These are phyloP conservation scores for Gnathonemus echidnorhynchus DNA, from an alignment of 2,113 vertebrate species.

Conservation along the genomic window DNA sequence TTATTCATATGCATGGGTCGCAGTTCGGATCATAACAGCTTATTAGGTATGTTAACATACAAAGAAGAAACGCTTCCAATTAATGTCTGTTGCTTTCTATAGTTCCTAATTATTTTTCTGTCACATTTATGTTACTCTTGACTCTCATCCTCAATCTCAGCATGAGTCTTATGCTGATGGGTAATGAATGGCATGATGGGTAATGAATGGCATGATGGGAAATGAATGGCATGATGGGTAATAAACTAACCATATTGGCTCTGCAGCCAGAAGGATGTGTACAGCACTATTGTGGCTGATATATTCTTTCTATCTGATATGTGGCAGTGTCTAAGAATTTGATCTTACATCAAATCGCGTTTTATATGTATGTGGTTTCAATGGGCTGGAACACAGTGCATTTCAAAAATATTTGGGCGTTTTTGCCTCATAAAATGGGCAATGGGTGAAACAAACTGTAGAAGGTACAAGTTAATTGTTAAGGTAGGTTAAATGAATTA, in stretches of 20 bases:
- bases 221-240: neutral
- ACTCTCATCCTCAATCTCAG: neutral
- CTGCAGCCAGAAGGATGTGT: neutral
- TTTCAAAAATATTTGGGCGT: neutral
- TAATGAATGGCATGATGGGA: neutral
- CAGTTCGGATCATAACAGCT: neutral
- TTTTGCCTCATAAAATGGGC: neutral
- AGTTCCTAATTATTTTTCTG: neutral
- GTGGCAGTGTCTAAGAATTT: neutral
- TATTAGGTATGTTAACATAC: neutral
- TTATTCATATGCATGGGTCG: neutral
- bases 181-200: neutral
- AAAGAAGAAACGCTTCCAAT: neutral
- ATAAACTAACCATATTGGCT: neutral
- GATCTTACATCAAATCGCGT: neutral
- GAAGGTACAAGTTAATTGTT: neutral
- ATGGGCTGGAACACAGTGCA: neutral
- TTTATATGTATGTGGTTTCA: neutral
- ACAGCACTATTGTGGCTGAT: neutral
- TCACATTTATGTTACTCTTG: neutral
- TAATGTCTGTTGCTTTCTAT: neutral
- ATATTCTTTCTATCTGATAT: neutral
- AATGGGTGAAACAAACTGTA: neutral
- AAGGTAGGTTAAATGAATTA: neutral
- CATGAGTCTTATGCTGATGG: neutral